Conservation (phyloP, 2,113 vertebrate species). For the Malaclemys terrapin region DNA sequence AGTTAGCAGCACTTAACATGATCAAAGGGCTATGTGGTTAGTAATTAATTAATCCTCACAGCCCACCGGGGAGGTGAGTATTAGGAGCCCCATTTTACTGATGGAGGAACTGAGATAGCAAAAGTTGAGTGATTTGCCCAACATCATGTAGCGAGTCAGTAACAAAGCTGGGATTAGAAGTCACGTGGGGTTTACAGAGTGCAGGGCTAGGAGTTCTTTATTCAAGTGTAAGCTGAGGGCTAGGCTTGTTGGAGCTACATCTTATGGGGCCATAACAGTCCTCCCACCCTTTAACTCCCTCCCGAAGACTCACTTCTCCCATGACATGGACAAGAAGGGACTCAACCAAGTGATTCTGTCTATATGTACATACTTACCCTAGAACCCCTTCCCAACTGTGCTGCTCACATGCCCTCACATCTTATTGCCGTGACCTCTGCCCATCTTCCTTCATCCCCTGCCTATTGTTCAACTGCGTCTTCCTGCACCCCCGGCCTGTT, state of each 20-base stretch:
- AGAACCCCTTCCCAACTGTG: not conserved
- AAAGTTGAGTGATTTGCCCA: not conserved
- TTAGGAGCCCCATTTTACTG: not conserved
- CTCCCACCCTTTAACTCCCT: not conserved
- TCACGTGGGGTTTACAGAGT: not conserved
- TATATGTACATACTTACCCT: not conserved
- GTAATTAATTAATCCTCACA: not conserved
- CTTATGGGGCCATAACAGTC: not conserved
- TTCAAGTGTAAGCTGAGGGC: too few relatives aligned
- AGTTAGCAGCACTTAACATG: not conserved
- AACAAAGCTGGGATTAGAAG: not conserved
- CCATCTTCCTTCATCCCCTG: not conserved
- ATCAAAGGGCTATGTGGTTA: not conserved
- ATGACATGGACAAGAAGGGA: not conserved
- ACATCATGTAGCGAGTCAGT: not conserved
- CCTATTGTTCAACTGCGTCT: not conserved
- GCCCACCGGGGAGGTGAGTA: not conserved
- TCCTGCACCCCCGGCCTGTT: not conserved
- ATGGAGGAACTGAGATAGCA: not conserved
- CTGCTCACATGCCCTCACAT: not conserved
- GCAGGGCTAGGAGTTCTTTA: too few relatives aligned
- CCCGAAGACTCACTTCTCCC: not conserved
- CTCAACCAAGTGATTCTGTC: not conserved
- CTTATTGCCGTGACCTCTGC: not conserved
- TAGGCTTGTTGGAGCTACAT: not conserved